Evolutionary conservation across 1,140 invertebrate species (phyloP).

Genomic region (Diorhabda carinulata): DNA sequence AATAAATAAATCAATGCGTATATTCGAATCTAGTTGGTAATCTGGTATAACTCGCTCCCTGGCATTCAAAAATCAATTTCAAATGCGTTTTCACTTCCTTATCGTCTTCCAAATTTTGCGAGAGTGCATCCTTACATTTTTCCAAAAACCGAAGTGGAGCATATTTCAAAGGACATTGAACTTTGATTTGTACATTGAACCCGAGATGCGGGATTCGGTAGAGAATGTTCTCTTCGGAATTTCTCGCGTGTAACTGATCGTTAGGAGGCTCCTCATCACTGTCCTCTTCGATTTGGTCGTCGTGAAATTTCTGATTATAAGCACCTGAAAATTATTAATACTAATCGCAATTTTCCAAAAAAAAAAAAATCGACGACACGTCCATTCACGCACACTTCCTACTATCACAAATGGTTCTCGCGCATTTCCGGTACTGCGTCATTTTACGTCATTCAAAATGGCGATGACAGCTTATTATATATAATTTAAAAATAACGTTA

Average conservation of each 20-base stretch:
- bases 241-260: conserved; percentile 7
- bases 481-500: neutral
- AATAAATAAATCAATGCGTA: conserved; percentile 21
- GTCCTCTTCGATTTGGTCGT: conserved; percentile 21
- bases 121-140: conserved; percentile 12
- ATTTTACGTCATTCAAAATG: too few species aligned
- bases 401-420: too few species aligned
- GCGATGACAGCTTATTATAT: neutral
- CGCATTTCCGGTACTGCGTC: too few species aligned
- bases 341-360: neutral
- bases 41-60: conserved; percentile 31
- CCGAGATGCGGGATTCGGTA: conserved; percentile 32
- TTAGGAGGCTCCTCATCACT: conserved; percentile 22
- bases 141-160: conserved; percentile 31
- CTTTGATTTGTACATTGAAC: conserved; percentile 28
- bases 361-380: neutral
- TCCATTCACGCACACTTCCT: neutral
- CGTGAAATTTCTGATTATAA: conserved; percentile 8
- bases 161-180: conserved; percentile 30
- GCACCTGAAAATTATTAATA: conserved; percentile 8
- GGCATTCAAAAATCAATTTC: conserved; percentile 31
- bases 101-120: conserved; percentile 16
- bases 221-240: conserved; percentile 27
- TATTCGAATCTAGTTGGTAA: conserved; percentile 29
- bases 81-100: conserved; percentile 21